Base-by-base conservation (phyloP, 2,113 vertebrate genomes). In the Rhadina sibilatrix region DNA sequence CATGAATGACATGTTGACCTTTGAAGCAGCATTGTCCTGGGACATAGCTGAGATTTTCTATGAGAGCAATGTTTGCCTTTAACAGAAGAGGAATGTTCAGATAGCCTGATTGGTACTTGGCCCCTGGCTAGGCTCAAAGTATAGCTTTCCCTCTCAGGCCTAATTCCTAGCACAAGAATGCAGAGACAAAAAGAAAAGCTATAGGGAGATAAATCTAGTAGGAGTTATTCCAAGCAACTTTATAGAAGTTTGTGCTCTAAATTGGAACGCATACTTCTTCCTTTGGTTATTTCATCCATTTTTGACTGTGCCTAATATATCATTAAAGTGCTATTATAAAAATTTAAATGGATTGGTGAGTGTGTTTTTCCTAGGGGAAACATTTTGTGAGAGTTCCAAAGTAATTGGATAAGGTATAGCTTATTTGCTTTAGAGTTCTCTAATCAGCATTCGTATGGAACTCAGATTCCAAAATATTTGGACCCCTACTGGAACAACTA, bases 11-110 rank as follows among this genome's bases (percentile, higher is more conserved):
- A 86, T 40, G 69, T 18, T 92, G 86, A 90, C 89, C 93, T 93
- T 92, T 86, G 89, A 93, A 95, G 92, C 47, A 89, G 68, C 88
- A 69, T 68, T 90, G 89, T 94, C 87, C 89, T 95, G 94, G 90
- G 85, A 93, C 83, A 75, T 90, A 91, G 79, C 81, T 83, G 87
- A 92, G 56, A 86, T 91, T 94, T 87, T 88, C 93, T 97, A 7
- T 88, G 91, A 77, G 70, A 93, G 76, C 69, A 88, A 93, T 64
- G 71, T 83, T 92, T 92, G 81, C 66, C 89, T 96, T 93, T 92
- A 96, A 84, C 71, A 83, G 83, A 80, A 84, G 76, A 95, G 92
- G 91, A 92, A 95, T 96, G 93, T 88, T 94, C 86, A 94, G 83
- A 93, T 47, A 88, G 54, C 80, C 57, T 59, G 77, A 87, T 44